phyloP scores from a whole-genome alignment of 2,113 vertebrate genomes.

The Sigmodon hispidus region DNA sequence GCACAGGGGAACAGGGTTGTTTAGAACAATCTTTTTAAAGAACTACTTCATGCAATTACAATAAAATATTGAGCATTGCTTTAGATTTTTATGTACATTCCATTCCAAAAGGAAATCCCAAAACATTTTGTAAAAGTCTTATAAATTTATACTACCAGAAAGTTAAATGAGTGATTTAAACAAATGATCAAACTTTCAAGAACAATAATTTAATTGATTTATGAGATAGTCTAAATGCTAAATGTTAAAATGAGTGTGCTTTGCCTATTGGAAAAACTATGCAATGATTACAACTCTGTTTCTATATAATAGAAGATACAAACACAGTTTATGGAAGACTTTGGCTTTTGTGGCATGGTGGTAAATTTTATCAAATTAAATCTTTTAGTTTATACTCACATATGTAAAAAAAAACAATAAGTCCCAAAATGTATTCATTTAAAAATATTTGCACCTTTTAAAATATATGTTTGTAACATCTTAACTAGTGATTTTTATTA shows the following conservation, averaged over 20 bases:
- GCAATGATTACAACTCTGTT: slow-evolving; percentile 21
- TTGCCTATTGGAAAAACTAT: slow-evolving; percentile 44
- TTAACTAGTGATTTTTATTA: background rate
- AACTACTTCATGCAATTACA: slow-evolving; percentile 85
- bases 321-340: slow-evolving; percentile 7
- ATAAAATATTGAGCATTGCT: slow-evolving; percentile 85
- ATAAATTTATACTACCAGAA: slow-evolving; percentile 68
- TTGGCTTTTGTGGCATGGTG: background rate
- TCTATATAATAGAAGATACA: background rate
- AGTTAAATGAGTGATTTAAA: slow-evolving; percentile 71
- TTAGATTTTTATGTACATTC: slow-evolving; percentile 71
- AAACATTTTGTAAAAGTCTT: slow-evolving; percentile 73
- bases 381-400: background rate
- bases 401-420: background rate
- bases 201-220: slow-evolving; percentile 66
- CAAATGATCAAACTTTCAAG: slow-evolving; percentile 69
- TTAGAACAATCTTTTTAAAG: slow-evolving; percentile 84
- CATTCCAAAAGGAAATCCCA: slow-evolving; percentile 78
- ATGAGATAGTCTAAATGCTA: slow-evolving; percentile 45
- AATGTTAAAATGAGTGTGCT: slow-evolving; percentile 29
- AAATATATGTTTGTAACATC: background rate
- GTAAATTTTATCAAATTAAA: background rate
- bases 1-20: slow-evolving; percentile 78
- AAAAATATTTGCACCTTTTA: background rate
- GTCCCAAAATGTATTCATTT: background rate